Base-by-base conservation (phyloP, 2,113 vertebrate genomes). In the Polyodon spathula region DNA sequence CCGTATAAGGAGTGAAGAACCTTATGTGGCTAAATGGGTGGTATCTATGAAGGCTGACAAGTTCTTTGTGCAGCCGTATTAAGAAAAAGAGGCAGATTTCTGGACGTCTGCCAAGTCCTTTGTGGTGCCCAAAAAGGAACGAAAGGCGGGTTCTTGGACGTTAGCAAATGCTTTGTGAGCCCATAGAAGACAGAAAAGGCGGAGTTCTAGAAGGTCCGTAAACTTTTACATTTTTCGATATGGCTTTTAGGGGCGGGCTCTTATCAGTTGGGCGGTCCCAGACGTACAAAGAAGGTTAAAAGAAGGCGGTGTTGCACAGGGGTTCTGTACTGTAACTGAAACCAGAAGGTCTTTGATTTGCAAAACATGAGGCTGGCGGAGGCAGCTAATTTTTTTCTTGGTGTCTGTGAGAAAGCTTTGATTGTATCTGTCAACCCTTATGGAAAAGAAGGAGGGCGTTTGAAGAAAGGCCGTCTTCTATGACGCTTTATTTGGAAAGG, bases 1-100 rank as follows among this genome's bases (percentile, higher is more conserved):
- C 86, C 88, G 82, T 88, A 82, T 88, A 83, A 86, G 90, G 89
- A 73, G 76, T 78, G 66, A 27, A 73, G 66, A 70, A 62, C 90
- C 90, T 86, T 88, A 79, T 91, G 82, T 54, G 91, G 90, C 40
- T 61, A 71, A 67, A 56, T 16, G 63, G 89, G 91, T 69, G 83
- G 62, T 63, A 71, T 66, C 60, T 72, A 54, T 38, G 9, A 71
- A 12, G 71, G 75, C 66, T 74, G 76, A 83, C 81, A 77, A 75
- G 67, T 75, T 75, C 73, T 78, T 78, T 82, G 65, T 81, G 80
- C 73, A 73, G 81, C 83, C 78, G 77, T 79, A 81, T 76, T 9
- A 75, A 70, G 64, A 7, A 58, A 44, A 65, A 61, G 54, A 58
- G 84, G 85, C 76, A 82, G 72, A 54, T 62, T 38, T 60, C 8